Base-by-base conservation (phyloP, 2,113 vertebrate genomes). In the Cyrtonyx montezumae region DNA sequence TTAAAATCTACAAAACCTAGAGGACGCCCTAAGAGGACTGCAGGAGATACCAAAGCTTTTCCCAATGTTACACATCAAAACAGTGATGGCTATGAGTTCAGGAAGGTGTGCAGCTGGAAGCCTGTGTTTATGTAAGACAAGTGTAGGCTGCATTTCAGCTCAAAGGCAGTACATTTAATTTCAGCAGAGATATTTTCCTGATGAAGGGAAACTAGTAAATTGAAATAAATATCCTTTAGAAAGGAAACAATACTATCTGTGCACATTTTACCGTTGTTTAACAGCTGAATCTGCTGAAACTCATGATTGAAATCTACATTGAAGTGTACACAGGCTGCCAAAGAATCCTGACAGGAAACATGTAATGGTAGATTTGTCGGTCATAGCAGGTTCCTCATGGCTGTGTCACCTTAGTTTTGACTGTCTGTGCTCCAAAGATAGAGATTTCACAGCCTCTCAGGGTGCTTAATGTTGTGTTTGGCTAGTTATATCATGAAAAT, bases 181-280 rank as follows among this genome's bases (percentile, higher is more conserved):
- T 69, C 28, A 75, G 2, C 34, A 32, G 34, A 61, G 34, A 83
- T 21, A 34, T 75, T 46, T 61, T 79, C 30, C 49, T 79, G 45
- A 63, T 59, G 10, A 71, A 46, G 30, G 42, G n/a, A 76, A 66
- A 25, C 36, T 82, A 89, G 74, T 82, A 89, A 79, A 82, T n/a
- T 14, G 18, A 69, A 82, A 69, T 70, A 65, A 84, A 37, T 49
- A 2, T 1, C 28, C 19, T 58, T 79, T 59, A 42, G 75, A 34
- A 89, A 48, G 1, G 30, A 36, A 79, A 34, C 9, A 53, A 53
- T 43, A 46, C 9, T 55, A 8, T 70, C 37, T 53, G 26, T 74
- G 8, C 16, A 48, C 40, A 25, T 63, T 28, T 89, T 69, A 63
- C 11, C 13, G 11, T 23, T 49, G 13, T 66, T 70, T 67, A 84